Evolutionary conservation across 2,113 vertebrate genomes (phyloP).

Genomic region (Mastomys coucha): DNA sequence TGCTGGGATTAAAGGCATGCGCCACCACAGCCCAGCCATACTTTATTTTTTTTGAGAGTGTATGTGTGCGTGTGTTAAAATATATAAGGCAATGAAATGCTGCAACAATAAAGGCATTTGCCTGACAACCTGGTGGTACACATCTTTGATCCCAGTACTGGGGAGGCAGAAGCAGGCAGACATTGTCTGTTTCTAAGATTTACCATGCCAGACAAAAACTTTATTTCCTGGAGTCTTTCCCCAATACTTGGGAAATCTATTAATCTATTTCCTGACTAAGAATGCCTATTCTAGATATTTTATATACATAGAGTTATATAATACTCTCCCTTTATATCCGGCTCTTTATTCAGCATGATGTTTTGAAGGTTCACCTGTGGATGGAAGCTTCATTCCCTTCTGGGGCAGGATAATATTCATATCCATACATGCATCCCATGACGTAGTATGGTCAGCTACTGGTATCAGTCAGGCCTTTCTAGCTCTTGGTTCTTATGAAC

Average conservation of each 20-base stretch:
- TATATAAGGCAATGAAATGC: background rate
- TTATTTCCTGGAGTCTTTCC: background rate
- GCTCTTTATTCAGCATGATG: conserved; percentile 20
- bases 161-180: background rate
- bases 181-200: background rate
- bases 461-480: background rate
- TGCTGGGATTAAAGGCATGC: too few species aligned
- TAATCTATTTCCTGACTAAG: background rate
- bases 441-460: background rate
- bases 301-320: background rate
- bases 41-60: too few species aligned
- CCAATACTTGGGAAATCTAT: background rate
- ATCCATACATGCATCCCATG: background rate
- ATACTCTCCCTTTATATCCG: background rate
- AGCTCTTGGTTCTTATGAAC: background rate
- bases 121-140: background rate
- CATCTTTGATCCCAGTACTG: background rate
- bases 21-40: too few species aligned
- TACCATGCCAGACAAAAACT: background rate
- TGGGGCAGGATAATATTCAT: background rate
- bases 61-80: too few species aligned
- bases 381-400: background rate
- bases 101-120: background rate
- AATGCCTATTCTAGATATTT: background rate
- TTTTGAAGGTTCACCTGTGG: background rate